Evolutionary conservation across 2,797 vertebrate genomes (phyloP).

Genomic region (Pangasius mekongensis): DNA sequence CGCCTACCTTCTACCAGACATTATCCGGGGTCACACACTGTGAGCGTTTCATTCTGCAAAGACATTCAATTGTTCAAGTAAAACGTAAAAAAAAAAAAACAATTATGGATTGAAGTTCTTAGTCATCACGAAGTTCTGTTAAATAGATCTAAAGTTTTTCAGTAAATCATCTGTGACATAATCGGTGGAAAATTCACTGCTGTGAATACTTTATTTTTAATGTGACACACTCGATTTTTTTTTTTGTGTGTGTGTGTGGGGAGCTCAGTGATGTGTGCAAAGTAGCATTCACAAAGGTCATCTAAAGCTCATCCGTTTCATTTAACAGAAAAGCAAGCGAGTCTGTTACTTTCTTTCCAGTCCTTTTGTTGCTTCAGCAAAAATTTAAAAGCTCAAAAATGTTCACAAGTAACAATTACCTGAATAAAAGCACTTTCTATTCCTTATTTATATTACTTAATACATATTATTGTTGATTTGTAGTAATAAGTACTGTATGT

Average conservation of each 20-base stretch:
- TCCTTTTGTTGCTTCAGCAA: not conserved
- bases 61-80: not conserved
- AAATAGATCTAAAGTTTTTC: not conserved
- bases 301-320: not conserved
- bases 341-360: not conserved
- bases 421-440: not conserved
- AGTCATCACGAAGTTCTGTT: not conserved
- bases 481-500: not conserved
- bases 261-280: not conserved
- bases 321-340: not conserved
- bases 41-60: constrained; percentile 74
- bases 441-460: not conserved
- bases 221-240: not conserved
- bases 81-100: not conserved
- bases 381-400: no score
- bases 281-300: not conserved
- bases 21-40: constrained; percentile 97
- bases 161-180: not conserved
- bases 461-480: not conserved
- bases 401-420: not conserved
- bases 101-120: not conserved
- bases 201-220: not conserved
- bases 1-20: constrained; percentile 98
- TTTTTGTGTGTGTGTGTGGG: not conserved
- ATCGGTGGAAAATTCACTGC: not conserved